phyloP scores from a whole-genome alignment of 1,140 invertebrate genomes.

The Brachionus calyciflorus region DNA sequence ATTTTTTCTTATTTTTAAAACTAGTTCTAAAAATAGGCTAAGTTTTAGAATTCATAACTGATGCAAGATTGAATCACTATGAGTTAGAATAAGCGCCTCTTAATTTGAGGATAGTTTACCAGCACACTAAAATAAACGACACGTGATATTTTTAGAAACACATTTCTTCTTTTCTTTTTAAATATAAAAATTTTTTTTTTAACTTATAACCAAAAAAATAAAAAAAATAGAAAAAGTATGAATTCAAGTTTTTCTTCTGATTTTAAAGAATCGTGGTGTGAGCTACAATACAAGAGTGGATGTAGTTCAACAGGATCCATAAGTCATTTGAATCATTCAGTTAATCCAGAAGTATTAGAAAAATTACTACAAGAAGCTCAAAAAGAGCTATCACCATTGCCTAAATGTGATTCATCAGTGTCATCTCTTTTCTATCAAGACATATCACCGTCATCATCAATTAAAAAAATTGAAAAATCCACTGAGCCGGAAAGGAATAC shows the following conservation, averaged over 20 bases:
- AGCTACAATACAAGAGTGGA: constrained; percentile 39
- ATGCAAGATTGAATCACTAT: too few relatives aligned
- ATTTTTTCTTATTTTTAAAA: too few relatives aligned
- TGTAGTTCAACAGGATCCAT: constrained; percentile 45
- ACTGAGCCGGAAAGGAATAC: not conserved
- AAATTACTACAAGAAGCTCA: constrained; percentile 44
- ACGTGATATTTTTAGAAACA: not conserved
- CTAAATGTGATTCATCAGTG: not conserved
- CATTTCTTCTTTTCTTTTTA: not conserved
- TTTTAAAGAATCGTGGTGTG: constrained; percentile 36
- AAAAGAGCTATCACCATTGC: constrained; percentile 15
- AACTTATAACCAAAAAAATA: not conserved
- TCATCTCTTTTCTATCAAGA: not conserved
- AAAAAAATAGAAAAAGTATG: too few relatives aligned
- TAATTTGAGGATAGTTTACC: constrained; percentile 18
- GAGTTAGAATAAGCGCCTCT: too few relatives aligned
- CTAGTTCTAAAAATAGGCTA: too few relatives aligned
- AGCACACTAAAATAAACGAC: constrained; percentile 3
- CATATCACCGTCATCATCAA: constrained; percentile 22
- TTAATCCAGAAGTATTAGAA: constrained; percentile 44
- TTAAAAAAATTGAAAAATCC: constrained; percentile 6
- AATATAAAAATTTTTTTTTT: not conserved
- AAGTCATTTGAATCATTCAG: constrained; percentile 37
- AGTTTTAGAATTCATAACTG: too few relatives aligned
- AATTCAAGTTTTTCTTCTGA: constrained; percentile 36